A percentile compares a stretch with the other conserved stretches of the same genome.
Evolutionary conservation across 2,888 invertebrate species (phyloP).

Genomic region (Chrysotoxum bicinctum): DNA sequence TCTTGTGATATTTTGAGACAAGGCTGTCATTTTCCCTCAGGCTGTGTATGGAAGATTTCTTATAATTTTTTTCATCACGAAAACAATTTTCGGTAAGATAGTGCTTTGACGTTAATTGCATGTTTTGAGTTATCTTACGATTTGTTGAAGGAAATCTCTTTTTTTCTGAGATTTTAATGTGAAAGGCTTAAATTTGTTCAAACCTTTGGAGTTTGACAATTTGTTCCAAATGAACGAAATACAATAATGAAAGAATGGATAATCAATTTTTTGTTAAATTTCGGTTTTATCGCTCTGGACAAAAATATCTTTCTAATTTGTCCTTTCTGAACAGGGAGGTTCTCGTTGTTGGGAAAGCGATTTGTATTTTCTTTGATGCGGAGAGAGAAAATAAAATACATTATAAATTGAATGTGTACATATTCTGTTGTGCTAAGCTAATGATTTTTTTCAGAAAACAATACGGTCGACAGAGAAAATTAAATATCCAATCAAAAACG

Average conservation of each 20-base stretch:
- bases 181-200: slow-evolving; percentile 22
- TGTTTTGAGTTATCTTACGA: slow-evolving; percentile 54
- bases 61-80: background rate
- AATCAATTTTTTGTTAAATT: slow-evolving; percentile 16
- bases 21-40: slow-evolving; percentile 42
- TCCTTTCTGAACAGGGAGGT: background rate
- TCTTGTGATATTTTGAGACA: slow-evolving; percentile 38
- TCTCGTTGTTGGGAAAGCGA: too few relatives aligned
- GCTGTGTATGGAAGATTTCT: background rate
- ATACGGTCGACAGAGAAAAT: too few relatives aligned
- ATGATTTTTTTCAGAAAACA: too few relatives aligned
- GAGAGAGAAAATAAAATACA: too few relatives aligned
- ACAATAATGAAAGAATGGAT: slow-evolving; percentile 11
- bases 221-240: slow-evolving; percentile 22
- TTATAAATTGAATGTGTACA: too few relatives aligned
- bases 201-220: background rate
- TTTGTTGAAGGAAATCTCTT: slow-evolving; percentile 40
- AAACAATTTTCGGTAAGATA: slow-evolving; percentile 28
- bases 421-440: too few relatives aligned
- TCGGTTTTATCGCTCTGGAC: background rate
- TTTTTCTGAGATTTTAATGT: background rate
- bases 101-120: slow-evolving; percentile 48
- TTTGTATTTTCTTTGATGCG: too few relatives aligned
- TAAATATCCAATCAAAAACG: too few relatives aligned
- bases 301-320: background rate